Evolutionary conservation across 1,140 invertebrate species (phyloP).

Genomic region (Aphelenchoides avenae): DNA sequence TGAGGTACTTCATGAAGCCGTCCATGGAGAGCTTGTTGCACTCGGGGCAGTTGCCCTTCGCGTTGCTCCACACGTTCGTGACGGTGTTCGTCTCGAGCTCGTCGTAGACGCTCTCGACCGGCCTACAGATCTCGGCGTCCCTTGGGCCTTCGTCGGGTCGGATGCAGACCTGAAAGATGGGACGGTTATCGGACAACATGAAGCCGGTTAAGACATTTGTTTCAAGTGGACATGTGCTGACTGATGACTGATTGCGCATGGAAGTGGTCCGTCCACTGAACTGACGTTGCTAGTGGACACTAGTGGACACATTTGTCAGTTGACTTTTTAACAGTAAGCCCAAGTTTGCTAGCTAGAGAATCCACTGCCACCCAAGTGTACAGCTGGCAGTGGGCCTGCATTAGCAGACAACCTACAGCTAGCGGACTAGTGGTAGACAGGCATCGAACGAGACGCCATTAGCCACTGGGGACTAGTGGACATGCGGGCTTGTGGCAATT

Average conservation of each 20-base stretch:
- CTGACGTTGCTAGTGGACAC: constrained; percentile 7
- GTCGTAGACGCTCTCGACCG: constrained; percentile 34
- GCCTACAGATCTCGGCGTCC: constrained; percentile 30
- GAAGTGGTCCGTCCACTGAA: too few relatives aligned
- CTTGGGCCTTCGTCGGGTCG: constrained; percentile 37
- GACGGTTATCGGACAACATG: constrained; percentile 1
- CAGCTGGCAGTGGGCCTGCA: too few relatives aligned
- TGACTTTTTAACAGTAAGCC: too few relatives aligned
- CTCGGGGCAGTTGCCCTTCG: constrained; percentile 27
- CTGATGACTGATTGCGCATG: too few relatives aligned
- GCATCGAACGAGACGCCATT: too few relatives aligned
- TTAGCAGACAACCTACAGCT: too few relatives aligned
- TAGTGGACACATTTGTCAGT: too few relatives aligned
- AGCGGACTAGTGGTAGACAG: too few relatives aligned
- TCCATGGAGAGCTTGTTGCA: constrained; percentile 19
- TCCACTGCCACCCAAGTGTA: too few relatives aligned
- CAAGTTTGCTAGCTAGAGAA: too few relatives aligned
- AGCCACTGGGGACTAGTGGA: too few relatives aligned
- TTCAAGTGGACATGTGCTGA: constrained; percentile 12
- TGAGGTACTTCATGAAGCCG: constrained; percentile 45
- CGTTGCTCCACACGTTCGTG: constrained; percentile 36
- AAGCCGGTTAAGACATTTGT: constrained; percentile 15
- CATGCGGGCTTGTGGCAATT: too few relatives aligned
- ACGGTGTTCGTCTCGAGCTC: constrained; percentile 37
- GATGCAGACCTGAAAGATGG: constrained; percentile 23